Percentiles rank a stretch among this genome's conserved stretches.
phyloP scores from a whole-genome alignment of 1,140 invertebrate species.

The Zaprionus camerounensis region DNA sequence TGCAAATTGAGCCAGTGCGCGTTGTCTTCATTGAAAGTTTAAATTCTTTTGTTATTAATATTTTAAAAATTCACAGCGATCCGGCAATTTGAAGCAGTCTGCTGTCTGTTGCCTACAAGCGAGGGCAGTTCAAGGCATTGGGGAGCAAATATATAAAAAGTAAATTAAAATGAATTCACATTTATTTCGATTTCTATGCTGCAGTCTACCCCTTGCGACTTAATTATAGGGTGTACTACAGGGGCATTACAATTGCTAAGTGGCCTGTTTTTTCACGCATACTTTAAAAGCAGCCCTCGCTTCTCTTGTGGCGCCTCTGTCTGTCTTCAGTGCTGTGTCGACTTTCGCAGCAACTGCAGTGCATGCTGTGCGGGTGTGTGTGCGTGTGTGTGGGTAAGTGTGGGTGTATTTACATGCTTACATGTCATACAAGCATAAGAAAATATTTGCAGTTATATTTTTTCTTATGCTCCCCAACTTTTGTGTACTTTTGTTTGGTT shows the following conservation, averaged over 20 bases:
- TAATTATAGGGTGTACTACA: neutral
- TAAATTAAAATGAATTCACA: neutral
- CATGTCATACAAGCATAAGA: constrained; percentile 75
- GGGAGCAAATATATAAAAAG: too few relatives aligned
- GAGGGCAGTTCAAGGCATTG: neutral
- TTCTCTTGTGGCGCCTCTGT: neutral
- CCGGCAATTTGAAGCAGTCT: constrained; percentile 41
- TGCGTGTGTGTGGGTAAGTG: constrained; percentile 29
- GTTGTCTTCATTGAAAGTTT: constrained; percentile 74
- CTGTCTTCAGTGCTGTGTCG: constrained; percentile 11
- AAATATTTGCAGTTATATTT: constrained; percentile 74
- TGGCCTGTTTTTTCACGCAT: neutral
- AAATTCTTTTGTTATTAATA: constrained; percentile 81
- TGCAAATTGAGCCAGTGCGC: constrained; percentile 39
- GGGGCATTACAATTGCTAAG: neutral
- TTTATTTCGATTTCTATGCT: neutral
- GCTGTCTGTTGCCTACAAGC: constrained; percentile 5
- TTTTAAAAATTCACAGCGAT: constrained; percentile 56
- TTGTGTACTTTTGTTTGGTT: constrained; percentile 78
- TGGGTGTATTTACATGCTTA: constrained; percentile 70
- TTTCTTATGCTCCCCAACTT: constrained; percentile 50
- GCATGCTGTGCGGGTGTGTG: constrained; percentile 44
- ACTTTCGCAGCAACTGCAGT: constrained; percentile 53
- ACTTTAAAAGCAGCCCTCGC: neutral
- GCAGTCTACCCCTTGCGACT: neutral